These are phyloP conservation scores for Allobates femoralis DNA, from an alignment of 2,797 vertebrate species.

Conservation along the genomic window DNA sequence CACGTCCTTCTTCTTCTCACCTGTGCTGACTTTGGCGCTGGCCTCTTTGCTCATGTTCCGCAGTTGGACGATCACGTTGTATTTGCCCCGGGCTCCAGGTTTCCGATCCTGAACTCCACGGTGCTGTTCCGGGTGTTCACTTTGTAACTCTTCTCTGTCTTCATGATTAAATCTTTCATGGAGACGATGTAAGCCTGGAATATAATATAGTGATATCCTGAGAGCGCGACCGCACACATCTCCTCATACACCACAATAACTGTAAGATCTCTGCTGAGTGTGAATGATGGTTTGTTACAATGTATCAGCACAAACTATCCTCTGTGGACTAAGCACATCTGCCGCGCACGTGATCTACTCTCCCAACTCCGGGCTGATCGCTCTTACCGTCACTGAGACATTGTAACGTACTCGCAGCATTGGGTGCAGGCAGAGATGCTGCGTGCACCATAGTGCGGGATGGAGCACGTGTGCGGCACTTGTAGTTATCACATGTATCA, in stretches of 20 bases:
- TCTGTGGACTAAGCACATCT: neutral
- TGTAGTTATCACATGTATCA: too few species aligned
- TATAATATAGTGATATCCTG: neutral
- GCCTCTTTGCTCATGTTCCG: conserved; percentile 97
- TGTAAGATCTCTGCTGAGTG: neutral
- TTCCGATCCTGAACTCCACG: conserved; percentile 86
- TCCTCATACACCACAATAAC: too few species aligned
- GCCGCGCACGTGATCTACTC: neutral
- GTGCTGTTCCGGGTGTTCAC: conserved; percentile 89
- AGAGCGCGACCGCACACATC: neutral
- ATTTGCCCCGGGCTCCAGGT: conserved; percentile 90
- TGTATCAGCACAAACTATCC: neutral
- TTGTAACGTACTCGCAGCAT: neutral
- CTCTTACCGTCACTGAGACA: neutral
- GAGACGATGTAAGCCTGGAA: conserved; percentile 86
- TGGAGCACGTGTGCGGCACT: neutral
- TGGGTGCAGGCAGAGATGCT: too few species aligned
- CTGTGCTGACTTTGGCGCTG: conserved; percentile 89
- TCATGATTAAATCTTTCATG: conserved; percentile 88
- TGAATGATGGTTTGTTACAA: neutral
- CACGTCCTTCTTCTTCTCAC: conserved; percentile 67
- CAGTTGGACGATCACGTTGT: conserved; percentile 88
- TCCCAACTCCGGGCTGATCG: neutral
- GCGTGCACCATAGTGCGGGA: neutral
- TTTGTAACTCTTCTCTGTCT: conserved; percentile 88